Conservation (phyloP, 1,140 invertebrate species). For the Zaprionus lachaisei region DNA sequence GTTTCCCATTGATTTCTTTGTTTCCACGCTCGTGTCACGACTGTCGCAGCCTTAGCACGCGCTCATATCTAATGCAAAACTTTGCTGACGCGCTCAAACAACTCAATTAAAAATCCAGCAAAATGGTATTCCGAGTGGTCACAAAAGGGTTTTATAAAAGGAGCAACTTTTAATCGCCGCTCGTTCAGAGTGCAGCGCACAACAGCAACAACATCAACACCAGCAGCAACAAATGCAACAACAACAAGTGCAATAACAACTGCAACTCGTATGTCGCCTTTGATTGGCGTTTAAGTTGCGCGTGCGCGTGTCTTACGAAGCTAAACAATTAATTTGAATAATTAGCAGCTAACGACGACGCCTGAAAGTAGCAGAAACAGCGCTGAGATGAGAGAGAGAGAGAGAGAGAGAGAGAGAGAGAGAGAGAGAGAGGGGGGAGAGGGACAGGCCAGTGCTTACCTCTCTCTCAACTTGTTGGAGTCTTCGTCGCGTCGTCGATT, state of each 20-base stretch:
- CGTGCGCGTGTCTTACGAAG: conserved; percentile 72
- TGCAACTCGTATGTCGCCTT: conserved; percentile 34
- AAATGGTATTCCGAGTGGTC: conserved; percentile 32
- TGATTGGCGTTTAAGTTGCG: conserved; percentile 81
- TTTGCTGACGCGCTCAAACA: conserved; percentile 36
- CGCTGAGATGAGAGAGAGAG: background rate
- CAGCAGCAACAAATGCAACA: conserved; percentile 1
- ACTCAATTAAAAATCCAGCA: conserved; percentile 49
- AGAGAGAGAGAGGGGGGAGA: background rate
- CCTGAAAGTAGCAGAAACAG: background rate
- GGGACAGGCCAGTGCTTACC: conserved; percentile 23
- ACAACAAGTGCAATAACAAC: conserved; percentile 8
- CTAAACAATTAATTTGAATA: conserved; percentile 82
- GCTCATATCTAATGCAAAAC: conserved; percentile 21
- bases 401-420: background rate
- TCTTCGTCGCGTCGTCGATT: conserved; percentile 59
- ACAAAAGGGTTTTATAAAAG: conserved; percentile 30
- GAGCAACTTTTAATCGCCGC: conserved; percentile 44
- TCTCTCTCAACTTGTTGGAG: conserved; percentile 58
- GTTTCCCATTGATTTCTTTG: background rate
- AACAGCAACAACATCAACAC: background rate
- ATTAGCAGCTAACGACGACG: conserved; percentile 77
- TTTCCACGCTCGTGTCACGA: background rate
- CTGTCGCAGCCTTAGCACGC: background rate
- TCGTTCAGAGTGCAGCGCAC: conserved; percentile 35